Evolutionary conservation across 1,140 invertebrate genomes (phyloP), one percentile per base, ranked within the genome.

Genomic region (Pseudobourletiella spinata): DNA sequence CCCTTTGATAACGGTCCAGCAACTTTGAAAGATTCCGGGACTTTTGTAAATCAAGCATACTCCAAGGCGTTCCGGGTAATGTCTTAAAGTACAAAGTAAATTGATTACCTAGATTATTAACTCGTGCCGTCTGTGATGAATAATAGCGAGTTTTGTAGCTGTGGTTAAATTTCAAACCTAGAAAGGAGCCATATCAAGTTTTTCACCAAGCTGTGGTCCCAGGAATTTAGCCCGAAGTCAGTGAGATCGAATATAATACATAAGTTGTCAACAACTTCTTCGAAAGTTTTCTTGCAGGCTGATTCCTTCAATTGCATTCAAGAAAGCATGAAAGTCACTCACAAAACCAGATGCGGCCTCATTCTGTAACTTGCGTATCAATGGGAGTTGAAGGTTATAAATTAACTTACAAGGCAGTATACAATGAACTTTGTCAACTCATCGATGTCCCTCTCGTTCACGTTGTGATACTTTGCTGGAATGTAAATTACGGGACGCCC

Each of bases 181-280:
- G 83, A 83, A 3, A 87, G 76, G 22, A 87, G 73, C 84, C 85
- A 86, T 46, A 88, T 87, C 20, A 88, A 73, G 70, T 86, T 86
- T 72, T 87, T 86, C 1, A 87, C 79, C 57, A 87, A 77, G 72
- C 85, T 84, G 72, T 87, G 86, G 69, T 87, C 85, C 85, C 87
- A 86, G 71, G 83, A 86, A 20, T 77, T 80, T 29, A 86, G 73
- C 39, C 83, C 84, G 71, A 88, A 87, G 59, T 83, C 82, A 56
- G 82, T 81, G 56, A 88, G 71, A 71, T 88, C 86, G 75, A 88
- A 87, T 25, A 88, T 81, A 69, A 87, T 86, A 70, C 85, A 87
- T 2, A 87, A 71, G 70, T 85, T 86, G 73, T 87, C 86, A n/a
- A 86, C 79, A 2, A 87, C 84, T 74, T 86, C 84, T 72, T 87